Evolutionary conservation across 2,113 vertebrate species (phyloP).

Genomic region (Oxyruncus cristatus): DNA sequence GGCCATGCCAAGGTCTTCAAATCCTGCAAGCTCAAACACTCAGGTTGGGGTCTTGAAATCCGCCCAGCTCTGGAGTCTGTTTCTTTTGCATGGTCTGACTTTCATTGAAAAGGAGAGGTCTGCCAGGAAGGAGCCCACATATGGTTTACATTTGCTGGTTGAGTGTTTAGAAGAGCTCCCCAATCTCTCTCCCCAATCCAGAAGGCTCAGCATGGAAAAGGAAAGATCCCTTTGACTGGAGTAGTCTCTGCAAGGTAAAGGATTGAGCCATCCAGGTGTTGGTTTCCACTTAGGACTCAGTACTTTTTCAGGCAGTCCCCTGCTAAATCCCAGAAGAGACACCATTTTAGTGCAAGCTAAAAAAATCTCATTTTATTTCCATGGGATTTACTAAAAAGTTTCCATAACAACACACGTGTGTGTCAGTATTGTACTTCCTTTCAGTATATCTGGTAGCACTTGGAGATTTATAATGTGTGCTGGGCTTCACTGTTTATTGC

Average conservation of each 20-base stretch:
- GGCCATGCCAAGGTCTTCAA: neutral
- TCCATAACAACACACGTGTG: neutral
- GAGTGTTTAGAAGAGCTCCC: neutral
- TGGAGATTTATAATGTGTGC: neutral
- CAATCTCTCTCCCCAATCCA: neutral
- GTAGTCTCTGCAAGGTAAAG: neutral
- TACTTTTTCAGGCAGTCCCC: neutral
- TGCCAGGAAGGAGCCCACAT: neutral
- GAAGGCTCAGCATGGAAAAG: neutral
- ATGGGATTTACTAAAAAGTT: neutral
- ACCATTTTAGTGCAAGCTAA: neutral
- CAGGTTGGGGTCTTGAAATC: neutral
- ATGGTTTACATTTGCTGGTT: neutral
- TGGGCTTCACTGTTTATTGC: neutral
- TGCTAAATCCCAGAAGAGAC: neutral
- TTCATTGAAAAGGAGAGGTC: neutral
- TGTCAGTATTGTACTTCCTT: neutral
- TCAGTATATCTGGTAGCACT: neutral
- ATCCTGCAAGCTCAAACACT: neutral
- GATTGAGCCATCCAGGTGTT: neutral
- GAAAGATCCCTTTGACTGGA: neutral
- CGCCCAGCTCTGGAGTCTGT: neutral
- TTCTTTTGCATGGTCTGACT: neutral
- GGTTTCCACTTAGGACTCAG: neutral
- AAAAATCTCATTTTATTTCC: neutral